Percentiles rank a stretch among this genome's conserved stretches.
These are phyloP conservation scores for Oryctolagus cuniculus DNA, from an alignment of 2,113 vertebrate genomes.

Conservation along the genomic window mOryCun1.1 NC_091438.1:125447501-125448000, in stretches of 20 bases:
- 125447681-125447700: neutral
- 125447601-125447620: neutral
- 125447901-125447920: neutral
- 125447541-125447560: neutral
- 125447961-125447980: slow-evolving; percentile 40
- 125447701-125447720: slow-evolving; percentile 18
- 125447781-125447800: slow-evolving; percentile 6
- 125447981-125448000: slow-evolving; percentile 41
- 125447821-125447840: neutral
- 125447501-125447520: neutral
- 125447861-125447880: neutral
- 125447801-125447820: slow-evolving; percentile 39
- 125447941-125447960: slow-evolving; percentile 42
- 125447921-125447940: slow-evolving; percentile 4
- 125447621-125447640: slow-evolving; percentile 17
- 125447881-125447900: neutral
- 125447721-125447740: slow-evolving; percentile 15
- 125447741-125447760: slow-evolving; percentile 51
- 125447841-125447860: slow-evolving; percentile 25
- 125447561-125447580: neutral
- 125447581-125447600: neutral
- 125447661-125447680: neutral
- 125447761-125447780: slow-evolving; percentile 25
- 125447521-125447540: neutral
- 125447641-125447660: slow-evolving; percentile 52